Evolutionary conservation across 2,113 vertebrate species (phyloP).

Genomic region (Abramis brama): DNA sequence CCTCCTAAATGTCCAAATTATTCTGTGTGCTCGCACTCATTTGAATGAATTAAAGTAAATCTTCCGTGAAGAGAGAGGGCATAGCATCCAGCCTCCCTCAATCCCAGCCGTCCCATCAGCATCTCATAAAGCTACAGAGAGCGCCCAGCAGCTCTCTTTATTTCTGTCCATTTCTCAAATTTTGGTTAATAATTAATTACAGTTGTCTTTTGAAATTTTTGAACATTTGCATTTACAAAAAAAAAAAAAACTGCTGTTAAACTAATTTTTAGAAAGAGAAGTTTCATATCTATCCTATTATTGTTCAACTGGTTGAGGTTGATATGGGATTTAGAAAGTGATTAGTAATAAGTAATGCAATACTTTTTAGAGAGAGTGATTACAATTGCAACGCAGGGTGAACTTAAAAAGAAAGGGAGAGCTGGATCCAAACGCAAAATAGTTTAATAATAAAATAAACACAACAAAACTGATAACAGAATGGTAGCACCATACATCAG

Average conservation of each 20-base stretch:
- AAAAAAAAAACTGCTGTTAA: neutral
- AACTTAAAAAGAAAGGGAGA: too few relatives aligned
- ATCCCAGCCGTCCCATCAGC: conserved; percentile 67
- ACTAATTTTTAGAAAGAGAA: too few relatives aligned
- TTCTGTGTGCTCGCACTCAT: conserved; percentile 53
- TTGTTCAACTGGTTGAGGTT: too few relatives aligned
- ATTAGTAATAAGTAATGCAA: too few relatives aligned
- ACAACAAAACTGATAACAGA: too few relatives aligned
- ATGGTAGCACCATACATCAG: too few relatives aligned
- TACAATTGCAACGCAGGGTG: too few relatives aligned
- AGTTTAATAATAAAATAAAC: too few relatives aligned
- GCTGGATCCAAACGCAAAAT: too few relatives aligned
- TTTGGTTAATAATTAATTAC: conserved; percentile 46
- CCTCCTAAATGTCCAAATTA: conserved; percentile 16
- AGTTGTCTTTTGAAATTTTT: neutral
- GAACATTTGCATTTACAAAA: neutral
- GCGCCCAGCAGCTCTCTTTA: conserved; percentile 61
- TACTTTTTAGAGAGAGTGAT: too few relatives aligned
- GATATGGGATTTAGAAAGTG: too few relatives aligned
- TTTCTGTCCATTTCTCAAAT: neutral
- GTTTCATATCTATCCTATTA: too few relatives aligned
- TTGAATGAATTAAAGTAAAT: conserved; percentile 74
- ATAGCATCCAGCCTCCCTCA: conserved; percentile 63
- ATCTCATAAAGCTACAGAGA: conserved; percentile 63
- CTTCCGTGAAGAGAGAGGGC: conserved; percentile 65